Evolutionary conservation across 2,797 vertebrate species (phyloP), one percentile per base, ranked within the genome.

Genomic region (Rhynchonycteris naso): DNA sequence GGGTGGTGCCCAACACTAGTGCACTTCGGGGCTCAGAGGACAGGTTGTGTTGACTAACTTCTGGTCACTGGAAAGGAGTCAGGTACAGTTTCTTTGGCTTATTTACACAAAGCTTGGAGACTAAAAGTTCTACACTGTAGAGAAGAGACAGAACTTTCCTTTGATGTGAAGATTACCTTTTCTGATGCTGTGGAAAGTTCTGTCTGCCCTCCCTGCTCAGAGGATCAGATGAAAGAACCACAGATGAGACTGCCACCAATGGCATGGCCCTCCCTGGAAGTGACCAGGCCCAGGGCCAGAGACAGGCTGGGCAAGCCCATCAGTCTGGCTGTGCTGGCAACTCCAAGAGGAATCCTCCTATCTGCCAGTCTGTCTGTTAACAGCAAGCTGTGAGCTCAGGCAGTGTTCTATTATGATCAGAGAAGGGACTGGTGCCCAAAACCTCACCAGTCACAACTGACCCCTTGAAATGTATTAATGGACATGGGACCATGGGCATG

Each of bases 131-230:
- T 33, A 3, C 2, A 1, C n/a, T 4, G 12, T 33, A n/a, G 26
- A 47, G 13, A 4, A 28, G 80, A 82, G 63, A 79, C 4, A 22
- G 65, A 54, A 58, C 22, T 69, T 89, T 50, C 47, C 88, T 88
- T 12, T 65, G 12, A 89, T 50, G 50, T 80, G 83, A 38, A 65
- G 59, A 90, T 72, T 11, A 28, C 3, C 35, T 90, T 61, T 76
- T 69, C 91, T 87, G 75, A 33, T 33, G 78, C 33, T 52, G 61
- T 80, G 93, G 92, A 95, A 96, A 94, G 56, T 96, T 93, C 30
- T 59, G 35, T 76, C 66, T 71, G 30, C 59, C 59, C 43, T 30
- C 30, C 18, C 35, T 1, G 2, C 69, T 58, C 22, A 26, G 56
- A 80, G 83, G 86, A 91, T 93, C 59, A 9, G 52, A 7, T 92